Evolutionary conservation across 1,140 invertebrate species (phyloP), one percentile per base, ranked within the genome.

Genomic region (Plodia interpunctella): DNA sequence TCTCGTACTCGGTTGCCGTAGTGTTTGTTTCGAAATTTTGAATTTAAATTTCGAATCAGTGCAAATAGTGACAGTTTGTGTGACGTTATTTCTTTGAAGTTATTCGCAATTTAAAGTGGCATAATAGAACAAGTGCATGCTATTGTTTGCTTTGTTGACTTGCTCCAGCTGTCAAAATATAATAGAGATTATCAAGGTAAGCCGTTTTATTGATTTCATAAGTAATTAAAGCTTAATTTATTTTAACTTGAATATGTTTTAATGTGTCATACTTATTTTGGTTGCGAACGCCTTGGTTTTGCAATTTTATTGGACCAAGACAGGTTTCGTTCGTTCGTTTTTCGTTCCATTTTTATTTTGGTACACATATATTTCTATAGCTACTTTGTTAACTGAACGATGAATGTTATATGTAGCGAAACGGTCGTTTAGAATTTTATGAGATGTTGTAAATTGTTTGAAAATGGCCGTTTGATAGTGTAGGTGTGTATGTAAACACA

Each of bases 121-220:
- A 49, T 63, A 32, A 28, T 32, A 52, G 53, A n/a, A 65, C 61
- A 65, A 75, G 64, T 69, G 71, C 64, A 72, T 51, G 55, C 66
- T 65, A 70, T 77, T 76, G 70, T 77, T 75, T 68, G 69, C 66
- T 71, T 76, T 76, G 74, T 76, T 80, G 72, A 76, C 55, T 52
- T 66, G 57, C 53, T 62, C 60, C 76, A 82, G 72, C 78, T 84
- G 82, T 81, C 72, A 81, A 80, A 83, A 78, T 78, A 75, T 71
- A 68, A 52, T 58, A 66, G 66, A 63, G 71, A 72, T 70, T 66
- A 76, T 62, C 49, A 70, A 82, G 79, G 78, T 84, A 77, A 79
- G 72, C 21, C 18, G 49, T 49, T 25, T 57, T 62, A 68, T 66
- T 59, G 60, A 66, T 59, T 62, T 62, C 57, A 21, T 30, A 64